Conservation (phyloP, 1,140 invertebrate genomes). For the Bombus confusus region DNA sequence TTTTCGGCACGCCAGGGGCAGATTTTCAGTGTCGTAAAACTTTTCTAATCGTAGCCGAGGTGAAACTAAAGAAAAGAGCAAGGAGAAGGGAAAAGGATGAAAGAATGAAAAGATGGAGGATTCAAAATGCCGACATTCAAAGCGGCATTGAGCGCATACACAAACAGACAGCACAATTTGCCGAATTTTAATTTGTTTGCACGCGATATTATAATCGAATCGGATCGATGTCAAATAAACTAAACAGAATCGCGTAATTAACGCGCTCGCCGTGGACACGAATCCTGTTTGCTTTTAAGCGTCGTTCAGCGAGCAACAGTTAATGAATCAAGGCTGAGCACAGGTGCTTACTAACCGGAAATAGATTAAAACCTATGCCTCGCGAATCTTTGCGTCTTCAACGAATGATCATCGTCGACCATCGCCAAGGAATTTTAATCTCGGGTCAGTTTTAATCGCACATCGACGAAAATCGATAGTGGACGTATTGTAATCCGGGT, state of each 20-base stretch:
- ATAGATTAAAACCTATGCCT: too few relatives aligned
- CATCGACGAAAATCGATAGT: background rate
- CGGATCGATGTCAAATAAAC: background rate
- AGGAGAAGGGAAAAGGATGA: background rate
- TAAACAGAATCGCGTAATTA: conserved; percentile 19
- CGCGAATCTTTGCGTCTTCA: too few relatives aligned
- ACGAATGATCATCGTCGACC: background rate
- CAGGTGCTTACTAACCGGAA: background rate
- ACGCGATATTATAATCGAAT: conserved; percentile 11
- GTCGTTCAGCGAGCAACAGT: conserved; percentile 7
- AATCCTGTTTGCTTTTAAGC: background rate
- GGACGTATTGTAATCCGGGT: background rate
- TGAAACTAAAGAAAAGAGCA: background rate
- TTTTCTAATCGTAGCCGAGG: conserved; percentile 17
- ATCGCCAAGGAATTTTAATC: background rate
- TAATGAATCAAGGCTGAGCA: background rate
- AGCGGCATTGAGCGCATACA: background rate
- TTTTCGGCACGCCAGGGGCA: conserved; percentile 12
- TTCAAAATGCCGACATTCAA: background rate
- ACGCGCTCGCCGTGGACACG: background rate
- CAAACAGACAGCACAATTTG: background rate
- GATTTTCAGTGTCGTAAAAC: conserved; percentile 36
- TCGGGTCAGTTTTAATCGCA: background rate
- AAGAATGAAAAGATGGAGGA: background rate
- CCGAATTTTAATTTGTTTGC: conserved; percentile 25